Base-by-base conservation (phyloP, 2,797 vertebrate genomes). In the Alfaro cultratus region DNA sequence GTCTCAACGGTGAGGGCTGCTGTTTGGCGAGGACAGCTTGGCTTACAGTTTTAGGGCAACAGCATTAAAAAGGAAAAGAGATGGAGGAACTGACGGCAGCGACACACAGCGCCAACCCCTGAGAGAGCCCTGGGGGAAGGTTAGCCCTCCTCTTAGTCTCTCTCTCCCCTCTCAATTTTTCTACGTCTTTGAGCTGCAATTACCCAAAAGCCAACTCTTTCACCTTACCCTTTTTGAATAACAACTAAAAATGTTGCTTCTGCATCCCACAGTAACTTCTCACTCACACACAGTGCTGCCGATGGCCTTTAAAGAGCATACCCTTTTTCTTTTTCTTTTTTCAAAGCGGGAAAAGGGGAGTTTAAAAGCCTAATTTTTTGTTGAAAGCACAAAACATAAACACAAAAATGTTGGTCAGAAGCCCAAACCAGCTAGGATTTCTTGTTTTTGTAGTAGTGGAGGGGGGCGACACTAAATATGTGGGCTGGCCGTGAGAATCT, bases 51-150 rank as follows among this genome's bases (percentile, higher is more conserved):
- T 94, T 89, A 87, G 85, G 92, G 93, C 93, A 88, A 91, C 72
- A 80, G 82, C 70, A 57, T 79, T 76, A 92, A 84, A 90, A 93
- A 85, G 93, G 86, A 87, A 83, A 86, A 84, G 89, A 47, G 72
- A 88, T 80, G 85, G 85, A 85, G 85, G 87, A 89, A 88, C 85
- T 49, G 89, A 90, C 82, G 81, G 83, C 74, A 80, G 84, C 68
- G 53, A 81, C 87, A 84, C 83, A 87, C 87, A 75, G 78, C 76
- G 29, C 73, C 86, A 84, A 77, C 83, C 90, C 93, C 90, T 92
- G 74, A 86, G 93, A 95, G 92, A 94, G 86, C 91, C 95, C 93
- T 88, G 91, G 86, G 93, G 95, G 93, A 91, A 95, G 95, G 95
- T 95, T 89, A 94, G 83, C 81, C 82, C 82, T 87, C 85, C 82